Percentiles rank a stretch among this genome's conserved stretches.
Conservation (phyloP, 2,888 invertebrate species). For the Tortricodes alternella region DNA sequence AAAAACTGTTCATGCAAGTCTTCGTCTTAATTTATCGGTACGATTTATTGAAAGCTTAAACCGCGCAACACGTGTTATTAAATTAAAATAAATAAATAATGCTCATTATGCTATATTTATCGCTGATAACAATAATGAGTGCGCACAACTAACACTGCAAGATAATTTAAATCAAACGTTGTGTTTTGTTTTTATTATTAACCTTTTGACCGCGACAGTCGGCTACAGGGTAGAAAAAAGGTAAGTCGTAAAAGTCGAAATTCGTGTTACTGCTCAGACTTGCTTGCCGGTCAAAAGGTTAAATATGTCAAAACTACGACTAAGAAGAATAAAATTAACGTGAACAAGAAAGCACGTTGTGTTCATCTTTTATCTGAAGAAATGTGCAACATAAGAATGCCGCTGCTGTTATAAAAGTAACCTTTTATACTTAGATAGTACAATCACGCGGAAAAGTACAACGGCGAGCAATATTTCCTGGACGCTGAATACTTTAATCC, state of each 20-base stretch:
- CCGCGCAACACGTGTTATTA: background rate
- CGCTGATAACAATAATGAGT: slow-evolving; percentile 10
- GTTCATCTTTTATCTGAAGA: background rate
- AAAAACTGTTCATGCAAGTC: slow-evolving; percentile 6
- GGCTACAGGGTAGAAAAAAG: too few relatives aligned
- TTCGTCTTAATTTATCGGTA: slow-evolving; percentile 20
- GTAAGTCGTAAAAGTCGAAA: too few relatives aligned
- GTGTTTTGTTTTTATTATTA: slow-evolving; percentile 3
- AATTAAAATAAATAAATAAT: background rate
- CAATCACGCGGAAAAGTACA: slow-evolving; percentile 45
- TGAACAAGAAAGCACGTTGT: slow-evolving; percentile 1
- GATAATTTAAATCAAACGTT: slow-evolving; percentile 2
- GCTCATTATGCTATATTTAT: background rate
- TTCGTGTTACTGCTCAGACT: too few relatives aligned
- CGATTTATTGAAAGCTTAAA: slow-evolving; percentile 5
- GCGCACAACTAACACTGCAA: slow-evolving; percentile 4
- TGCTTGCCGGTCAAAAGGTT: too few relatives aligned
- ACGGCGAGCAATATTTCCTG: slow-evolving; percentile 51
- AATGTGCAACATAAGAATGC: slow-evolving; percentile 10
- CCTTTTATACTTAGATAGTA: slow-evolving; percentile 47
- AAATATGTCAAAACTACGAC: background rate
- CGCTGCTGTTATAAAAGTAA: slow-evolving; percentile 32
- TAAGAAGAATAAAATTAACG: background rate
- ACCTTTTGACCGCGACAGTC: too few relatives aligned
- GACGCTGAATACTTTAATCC: slow-evolving; percentile 67